Conservation (phyloP, 2,797 vertebrate species). For the Chelon auratus region DNA sequence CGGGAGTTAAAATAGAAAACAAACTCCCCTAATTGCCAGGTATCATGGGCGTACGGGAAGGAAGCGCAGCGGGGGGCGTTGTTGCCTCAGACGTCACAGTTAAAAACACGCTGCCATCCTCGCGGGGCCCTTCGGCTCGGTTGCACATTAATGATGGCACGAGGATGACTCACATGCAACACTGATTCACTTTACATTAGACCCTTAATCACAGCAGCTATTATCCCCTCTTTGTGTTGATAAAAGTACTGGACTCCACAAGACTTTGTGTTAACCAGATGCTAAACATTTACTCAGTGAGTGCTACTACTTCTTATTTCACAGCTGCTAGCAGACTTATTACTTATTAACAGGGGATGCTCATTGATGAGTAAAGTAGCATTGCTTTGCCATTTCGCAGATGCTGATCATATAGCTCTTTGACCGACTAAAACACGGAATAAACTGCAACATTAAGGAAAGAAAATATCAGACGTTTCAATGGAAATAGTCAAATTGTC, state of each 20-base stretch:
- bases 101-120: conserved; percentile 73
- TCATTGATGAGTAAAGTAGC: conserved; percentile 13
- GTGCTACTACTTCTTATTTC: conserved; percentile 36
- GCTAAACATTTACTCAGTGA: conserved; percentile 49
- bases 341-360: background rate
- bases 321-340: conserved; percentile 13
- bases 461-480: background rate
- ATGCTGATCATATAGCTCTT: conserved; percentile 9
- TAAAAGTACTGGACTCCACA: conserved; percentile 44
- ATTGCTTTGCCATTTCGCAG: conserved; percentile 17
- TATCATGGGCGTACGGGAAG: conserved; percentile 68
- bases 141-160: conserved; percentile 76
- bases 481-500: background rate
- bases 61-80: conserved; percentile 69
- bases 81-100: conserved; percentile 71
- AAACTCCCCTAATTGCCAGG: conserved; percentile 81
- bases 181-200: conserved; percentile 71
- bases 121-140: conserved; percentile 68
- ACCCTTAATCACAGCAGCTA: conserved; percentile 61
- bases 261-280: conserved; percentile 38
- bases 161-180: conserved; percentile 75
- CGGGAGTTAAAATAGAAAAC: conserved; percentile 71
- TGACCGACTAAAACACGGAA: background rate
- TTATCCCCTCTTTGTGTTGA: conserved; percentile 60
- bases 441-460: background rate